Evolutionary conservation across 2,888 invertebrate genomes (phyloP).

Genomic region (Cerceris rybyensis): DNA sequence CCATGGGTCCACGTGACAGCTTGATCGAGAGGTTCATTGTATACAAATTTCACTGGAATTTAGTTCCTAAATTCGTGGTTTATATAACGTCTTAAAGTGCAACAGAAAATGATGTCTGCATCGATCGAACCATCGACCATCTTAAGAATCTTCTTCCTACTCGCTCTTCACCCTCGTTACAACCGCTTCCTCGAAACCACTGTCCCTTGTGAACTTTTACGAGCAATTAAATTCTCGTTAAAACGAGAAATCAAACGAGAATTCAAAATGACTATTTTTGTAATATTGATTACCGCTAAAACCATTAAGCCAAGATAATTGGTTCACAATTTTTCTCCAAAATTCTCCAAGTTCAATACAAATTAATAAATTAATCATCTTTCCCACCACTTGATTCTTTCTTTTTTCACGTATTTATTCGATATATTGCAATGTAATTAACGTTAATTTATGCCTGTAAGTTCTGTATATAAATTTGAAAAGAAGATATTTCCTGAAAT

Average conservation of each 20-base stretch:
- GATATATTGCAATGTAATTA: no score
- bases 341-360: no score
- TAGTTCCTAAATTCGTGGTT: conserved; percentile 40
- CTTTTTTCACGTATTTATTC: no score
- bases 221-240: background rate
- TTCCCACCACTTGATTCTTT: no score
- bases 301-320: no score
- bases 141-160: conserved; percentile 2
- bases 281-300: no score
- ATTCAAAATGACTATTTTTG: background rate
- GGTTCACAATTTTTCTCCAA: no score
- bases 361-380: no score
- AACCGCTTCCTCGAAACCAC: conserved; percentile 1
- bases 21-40: conserved; percentile 46
- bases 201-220: conserved; percentile 10
- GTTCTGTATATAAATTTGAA: no score
- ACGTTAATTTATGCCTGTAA: no score
- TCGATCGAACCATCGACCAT: conserved; percentile 14
- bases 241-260: no score
- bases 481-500: no score
- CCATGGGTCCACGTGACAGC: conserved; percentile 24
- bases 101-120: conserved; percentile 36
- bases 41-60: conserved; percentile 43
- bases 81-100: conserved; percentile 26
- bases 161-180: background rate